Evolutionary conservation across 2,888 invertebrate genomes (phyloP), one percentile per base, ranked within the genome.

Genomic region (Cheilosia scutellata): DNA sequence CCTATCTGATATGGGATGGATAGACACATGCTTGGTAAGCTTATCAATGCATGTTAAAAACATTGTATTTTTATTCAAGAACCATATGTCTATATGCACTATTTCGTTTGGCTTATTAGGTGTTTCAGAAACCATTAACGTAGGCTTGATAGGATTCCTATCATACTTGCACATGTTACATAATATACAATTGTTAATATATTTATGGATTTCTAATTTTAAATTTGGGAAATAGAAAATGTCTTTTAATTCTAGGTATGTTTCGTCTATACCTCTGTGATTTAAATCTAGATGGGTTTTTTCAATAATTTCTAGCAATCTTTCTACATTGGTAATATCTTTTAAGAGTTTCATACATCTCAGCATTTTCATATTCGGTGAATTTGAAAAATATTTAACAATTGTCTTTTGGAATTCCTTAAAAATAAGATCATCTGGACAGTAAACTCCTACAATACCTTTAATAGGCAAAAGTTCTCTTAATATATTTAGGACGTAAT

Each of bases 141-240:
- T 62, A 0, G 47, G 57, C 75, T 55, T 70, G 11, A 80, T 57
- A 20, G 82, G 79, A 11, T 66, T 62, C 5, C 53, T 13, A 11
- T 53, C 53, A 11, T 53, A 27, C 11, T 53, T 53, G 27, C 27
- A 25, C 53, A 55, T 49, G 4, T 72, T 83, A 25, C 77, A 83
- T 44, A 83, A 55, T n/a, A 62, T 40, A 31, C 82, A 87, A 25
- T 87, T 87, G 47, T 82, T 87, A 25, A 82, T 58, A 58, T 49
- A 58, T 62, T 75, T 63, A 27, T 76, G 72, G 11, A 72, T 68
- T 68, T 74, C 68, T 33, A 11, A 13, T 20, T 53, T 63, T 6
- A 80, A 25, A 47, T 77, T 80, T 13, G 68, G 79, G 29, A 16
- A 76, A 66, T 55, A 80, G 29, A 37, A 44, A 20, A 44, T 29